Conservation (phyloP, 2,797 vertebrate species). For the Naso thynnoides region DNA sequence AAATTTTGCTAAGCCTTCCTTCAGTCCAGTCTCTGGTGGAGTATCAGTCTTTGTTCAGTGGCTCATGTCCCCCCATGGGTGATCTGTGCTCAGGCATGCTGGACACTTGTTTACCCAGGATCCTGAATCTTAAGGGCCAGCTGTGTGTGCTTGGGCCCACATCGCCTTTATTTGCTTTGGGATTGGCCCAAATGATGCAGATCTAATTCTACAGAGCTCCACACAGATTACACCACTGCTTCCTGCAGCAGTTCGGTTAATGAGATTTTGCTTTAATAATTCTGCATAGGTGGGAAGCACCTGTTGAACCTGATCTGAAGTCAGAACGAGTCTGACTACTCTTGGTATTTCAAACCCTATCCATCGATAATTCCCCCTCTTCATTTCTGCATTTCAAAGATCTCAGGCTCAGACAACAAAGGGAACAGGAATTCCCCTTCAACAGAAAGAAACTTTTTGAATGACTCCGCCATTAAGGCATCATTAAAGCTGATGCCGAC, state of each 20-base stretch:
- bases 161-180: constrained; percentile 84
- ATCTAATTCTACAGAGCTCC: constrained; percentile 78
- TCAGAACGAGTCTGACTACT: constrained; percentile 44
- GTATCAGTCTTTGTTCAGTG: constrained; percentile 80
- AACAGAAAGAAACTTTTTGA: constrained; percentile 65
- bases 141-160: constrained; percentile 85
- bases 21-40: constrained; percentile 69
- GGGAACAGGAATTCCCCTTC: constrained; percentile 74
- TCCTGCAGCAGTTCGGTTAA: constrained; percentile 47
- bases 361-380: constrained; percentile 57
- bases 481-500: constrained; percentile 70
- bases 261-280: constrained; percentile 52
- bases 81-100: constrained; percentile 78
- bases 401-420: constrained; percentile 67
- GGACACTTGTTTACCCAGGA: constrained; percentile 86
- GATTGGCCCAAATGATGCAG: constrained; percentile 87
- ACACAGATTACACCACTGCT: constrained; percentile 71
- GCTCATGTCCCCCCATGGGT: constrained; percentile 73
- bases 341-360: constrained; percentile 39
- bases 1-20: constrained; percentile 79
- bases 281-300: constrained; percentile 57
- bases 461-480: constrained; percentile 65
- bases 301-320: constrained; percentile 65
- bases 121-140: constrained; percentile 83
- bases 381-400: constrained; percentile 74